Evolutionary conservation across 1,140 invertebrate species (phyloP), one percentile per base, ranked within the genome.

Genomic region (Brachionus koreanus): DNA sequence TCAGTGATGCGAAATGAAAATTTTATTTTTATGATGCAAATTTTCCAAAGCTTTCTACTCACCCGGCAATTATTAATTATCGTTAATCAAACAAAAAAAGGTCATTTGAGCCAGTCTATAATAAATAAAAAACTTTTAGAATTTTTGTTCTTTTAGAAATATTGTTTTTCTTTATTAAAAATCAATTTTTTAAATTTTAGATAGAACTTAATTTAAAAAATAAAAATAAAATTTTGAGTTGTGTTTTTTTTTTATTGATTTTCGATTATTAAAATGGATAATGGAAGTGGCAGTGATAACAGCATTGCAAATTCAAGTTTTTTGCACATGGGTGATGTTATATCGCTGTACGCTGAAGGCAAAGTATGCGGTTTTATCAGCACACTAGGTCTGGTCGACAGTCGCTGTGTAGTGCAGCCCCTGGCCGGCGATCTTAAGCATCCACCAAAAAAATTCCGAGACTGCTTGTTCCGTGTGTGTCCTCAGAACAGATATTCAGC

Each of bases 381-480:
- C 86, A 98, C 96, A 46, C 91, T 98, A 84, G 96, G 96, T 74
- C 91, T 98, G 87, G 96, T 98, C 83, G 96, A 98, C 91, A 96
- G 98, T 90, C 91, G 97, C 87, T 96, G 94, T 87, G 96, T 98
- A 25, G 95, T 98, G n/a, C 95, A 95, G 86, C 96, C 96, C 9
- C 93, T 95, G 85, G 95, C 94, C 77, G 96, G 96, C 23, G 94
- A 98, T 89, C 89, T 97, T 74, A 92, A 90, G 75, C 95, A 93
- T 90, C 96, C 96, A 82, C 96, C 96, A 16, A 97, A 97, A 88
- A 98, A 98, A 89, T 98, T 98, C 89, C 90, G 96, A 91, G 97
- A 99, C 91, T 99, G 97, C 88, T 91, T 98, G 67, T 98, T 99
- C 88, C 97, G 96, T 91, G 96, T 99, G 92, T 98, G 96, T 90